phyloP scores from a whole-genome alignment of 2,888 invertebrate genomes.

The Agriotes lineatus region DNA sequence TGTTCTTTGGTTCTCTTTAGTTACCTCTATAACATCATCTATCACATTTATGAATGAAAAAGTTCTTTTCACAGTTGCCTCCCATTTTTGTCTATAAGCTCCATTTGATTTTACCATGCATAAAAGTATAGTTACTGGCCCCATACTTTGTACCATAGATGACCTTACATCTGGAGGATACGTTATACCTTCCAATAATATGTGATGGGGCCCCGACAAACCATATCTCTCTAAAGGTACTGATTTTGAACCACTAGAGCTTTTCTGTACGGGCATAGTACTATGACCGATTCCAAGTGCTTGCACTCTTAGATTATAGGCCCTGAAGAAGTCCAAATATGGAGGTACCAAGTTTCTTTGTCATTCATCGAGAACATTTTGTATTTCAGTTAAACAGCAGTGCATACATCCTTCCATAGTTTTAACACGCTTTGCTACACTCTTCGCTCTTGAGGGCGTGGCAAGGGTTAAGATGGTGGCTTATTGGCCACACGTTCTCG shows the following conservation, averaged over 20 bases:
- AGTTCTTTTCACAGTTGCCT: slow-evolving; percentile 46
- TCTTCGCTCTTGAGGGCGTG: too few species aligned
- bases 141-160: slow-evolving; percentile 37
- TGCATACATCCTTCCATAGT: too few species aligned
- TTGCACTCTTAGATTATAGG: too few species aligned
- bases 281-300: too few species aligned
- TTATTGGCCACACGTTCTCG: too few species aligned
- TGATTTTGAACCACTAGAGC: too few species aligned
- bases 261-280: slow-evolving; percentile 11
- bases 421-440: too few species aligned
- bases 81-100: slow-evolving; percentile 28
- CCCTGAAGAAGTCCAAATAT: too few species aligned
- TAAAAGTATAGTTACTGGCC: slow-evolving; percentile 31
- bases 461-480: too few species aligned
- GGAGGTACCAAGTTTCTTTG: too few species aligned
- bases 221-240: slow-evolving; percentile 24
- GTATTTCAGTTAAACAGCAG: too few species aligned
- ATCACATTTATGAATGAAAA: slow-evolving; percentile 45
- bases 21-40: slow-evolving; percentile 45
- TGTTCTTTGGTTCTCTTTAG: slow-evolving; percentile 30
- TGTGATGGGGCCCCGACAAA: slow-evolving; percentile 21
- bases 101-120: slow-evolving; percentile 18
- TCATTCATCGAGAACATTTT: too few species aligned
- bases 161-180: slow-evolving; percentile 31
- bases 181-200: slow-evolving; percentile 33